Percentiles rank a stretch among this genome's conserved stretches.
Evolutionary conservation across 2,888 invertebrate species (phyloP).

Genomic region (Sialis fuliginosa): DNA sequence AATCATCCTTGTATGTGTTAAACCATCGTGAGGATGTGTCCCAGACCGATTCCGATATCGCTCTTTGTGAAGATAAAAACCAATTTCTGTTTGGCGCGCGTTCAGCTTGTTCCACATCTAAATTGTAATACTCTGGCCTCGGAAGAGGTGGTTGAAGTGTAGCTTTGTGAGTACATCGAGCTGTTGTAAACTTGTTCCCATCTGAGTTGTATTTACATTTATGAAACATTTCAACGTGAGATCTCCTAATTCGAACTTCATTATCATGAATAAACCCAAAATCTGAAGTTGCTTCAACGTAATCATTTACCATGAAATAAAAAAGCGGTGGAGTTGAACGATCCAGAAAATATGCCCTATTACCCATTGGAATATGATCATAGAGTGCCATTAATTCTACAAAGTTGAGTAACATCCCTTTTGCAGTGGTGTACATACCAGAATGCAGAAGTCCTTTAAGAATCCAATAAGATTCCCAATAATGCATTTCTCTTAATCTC

Average conservation of each 20-base stretch:
- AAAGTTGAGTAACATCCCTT: conserved; percentile 62
- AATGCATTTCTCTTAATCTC: conserved; percentile 57
- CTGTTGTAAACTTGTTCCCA: too few species aligned
- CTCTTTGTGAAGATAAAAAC: too few species aligned
- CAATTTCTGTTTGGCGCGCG: too few species aligned
- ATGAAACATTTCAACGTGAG: too few species aligned
- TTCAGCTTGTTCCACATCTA: conserved; percentile 35
- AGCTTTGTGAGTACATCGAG: too few species aligned
- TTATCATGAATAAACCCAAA: conserved; percentile 38
- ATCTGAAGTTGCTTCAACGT: conserved; percentile 43
- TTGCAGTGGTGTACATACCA: conserved; percentile 54
- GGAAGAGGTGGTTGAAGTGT: conserved; percentile 24
- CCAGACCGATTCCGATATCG: too few species aligned
- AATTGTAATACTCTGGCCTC: conserved; percentile 52
- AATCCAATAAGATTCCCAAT: conserved; percentile 84
- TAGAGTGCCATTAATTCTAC: conserved; percentile 44
- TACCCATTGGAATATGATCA: conserved; percentile 67
- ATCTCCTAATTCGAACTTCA: too few species aligned
- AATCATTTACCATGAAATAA: conserved; percentile 52
- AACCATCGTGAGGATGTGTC: too few species aligned
- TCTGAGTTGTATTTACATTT: too few species aligned
- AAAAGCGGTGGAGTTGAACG: conserved; percentile 55
- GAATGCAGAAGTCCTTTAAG: conserved; percentile 60
- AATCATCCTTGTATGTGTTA: too few species aligned
- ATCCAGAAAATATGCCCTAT: conserved; percentile 57